These are phyloP conservation scores for Phalacrocorax aristotelis DNA, from an alignment of 2,113 vertebrate genomes.

Conservation along the genomic window DNA sequence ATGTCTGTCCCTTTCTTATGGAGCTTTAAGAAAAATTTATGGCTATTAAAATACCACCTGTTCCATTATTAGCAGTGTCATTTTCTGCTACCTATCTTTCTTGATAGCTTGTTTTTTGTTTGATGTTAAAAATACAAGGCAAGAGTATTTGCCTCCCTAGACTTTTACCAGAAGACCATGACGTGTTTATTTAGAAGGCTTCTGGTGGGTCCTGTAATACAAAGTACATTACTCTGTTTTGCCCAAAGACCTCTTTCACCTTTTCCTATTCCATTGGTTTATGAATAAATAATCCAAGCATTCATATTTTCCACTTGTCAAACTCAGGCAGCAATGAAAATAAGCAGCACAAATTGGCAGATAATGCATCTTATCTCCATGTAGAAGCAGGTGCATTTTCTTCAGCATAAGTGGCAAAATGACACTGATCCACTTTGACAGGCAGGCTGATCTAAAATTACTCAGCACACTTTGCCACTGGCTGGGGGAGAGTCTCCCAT, in stretches of 20 bases:
- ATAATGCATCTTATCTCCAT: constrained; percentile 81
- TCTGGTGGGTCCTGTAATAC: not conserved
- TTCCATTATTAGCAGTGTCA: not conserved
- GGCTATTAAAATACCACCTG: not conserved
- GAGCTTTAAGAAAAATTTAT: not conserved
- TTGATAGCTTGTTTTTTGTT: not conserved
- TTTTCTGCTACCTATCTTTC: not conserved
- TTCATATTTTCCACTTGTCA: constrained; percentile 58
- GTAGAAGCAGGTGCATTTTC: constrained; percentile 77
- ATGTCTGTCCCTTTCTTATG: not conserved
- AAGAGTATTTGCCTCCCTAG: not conserved
- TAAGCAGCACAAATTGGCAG: constrained; percentile 77
- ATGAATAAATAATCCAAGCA: constrained; percentile 61
- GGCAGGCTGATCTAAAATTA: constrained; percentile 82
- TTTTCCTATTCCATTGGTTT: not conserved
- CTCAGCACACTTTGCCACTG: constrained; percentile 70
- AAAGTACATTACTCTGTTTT: not conserved
- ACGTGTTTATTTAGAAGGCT: not conserved
- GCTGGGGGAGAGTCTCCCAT: constrained; percentile 63
- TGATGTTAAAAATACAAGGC: not conserved
- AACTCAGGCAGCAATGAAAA: constrained; percentile 65
- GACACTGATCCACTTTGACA: constrained; percentile 81
- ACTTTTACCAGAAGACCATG: not conserved
- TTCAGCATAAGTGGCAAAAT: constrained; percentile 70
- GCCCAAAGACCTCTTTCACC: not conserved